These are phyloP conservation scores for Crotalus viridis DNA, from an alignment of 2,113 vertebrate genomes.

Conservation along the genomic window DNA sequence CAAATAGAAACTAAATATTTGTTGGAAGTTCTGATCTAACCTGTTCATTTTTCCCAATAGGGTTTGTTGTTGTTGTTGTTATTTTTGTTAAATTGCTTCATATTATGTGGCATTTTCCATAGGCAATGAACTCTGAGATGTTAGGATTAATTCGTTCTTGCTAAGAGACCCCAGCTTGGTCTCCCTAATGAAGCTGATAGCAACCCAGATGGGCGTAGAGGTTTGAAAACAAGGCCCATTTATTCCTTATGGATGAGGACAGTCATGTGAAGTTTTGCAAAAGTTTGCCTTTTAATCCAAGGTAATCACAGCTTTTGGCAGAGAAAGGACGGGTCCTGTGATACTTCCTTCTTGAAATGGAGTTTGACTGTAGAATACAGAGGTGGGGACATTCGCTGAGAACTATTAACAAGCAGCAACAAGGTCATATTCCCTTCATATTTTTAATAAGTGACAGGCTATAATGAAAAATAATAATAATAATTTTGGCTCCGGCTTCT, in stretches of 20 bases:
- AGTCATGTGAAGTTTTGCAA: neutral
- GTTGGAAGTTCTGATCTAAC: neutral
- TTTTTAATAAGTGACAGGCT: conserved; percentile 24
- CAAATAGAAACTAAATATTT: neutral
- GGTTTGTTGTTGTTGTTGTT: neutral
- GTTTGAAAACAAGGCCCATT: neutral
- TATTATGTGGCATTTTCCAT: neutral
- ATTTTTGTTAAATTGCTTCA: neutral
- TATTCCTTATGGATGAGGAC: neutral
- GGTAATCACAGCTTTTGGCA: neutral
- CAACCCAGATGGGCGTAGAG: neutral
- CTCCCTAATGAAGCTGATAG: neutral
- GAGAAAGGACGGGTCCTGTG: neutral
- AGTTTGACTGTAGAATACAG: neutral
- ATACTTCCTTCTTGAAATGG: neutral
- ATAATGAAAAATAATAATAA: neutral
- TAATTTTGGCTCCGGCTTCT: neutral
- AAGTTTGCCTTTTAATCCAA: neutral
- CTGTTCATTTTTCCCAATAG: neutral
- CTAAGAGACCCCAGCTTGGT: neutral
- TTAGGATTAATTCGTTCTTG: neutral
- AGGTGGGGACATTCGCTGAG: neutral
- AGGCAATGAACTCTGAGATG: too few relatives aligned
- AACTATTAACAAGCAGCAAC: neutral
- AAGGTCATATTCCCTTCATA: neutral